phyloP scores from a whole-genome alignment of 2,113 vertebrate species.

The Paramisgurnus dabryanus region DNA sequence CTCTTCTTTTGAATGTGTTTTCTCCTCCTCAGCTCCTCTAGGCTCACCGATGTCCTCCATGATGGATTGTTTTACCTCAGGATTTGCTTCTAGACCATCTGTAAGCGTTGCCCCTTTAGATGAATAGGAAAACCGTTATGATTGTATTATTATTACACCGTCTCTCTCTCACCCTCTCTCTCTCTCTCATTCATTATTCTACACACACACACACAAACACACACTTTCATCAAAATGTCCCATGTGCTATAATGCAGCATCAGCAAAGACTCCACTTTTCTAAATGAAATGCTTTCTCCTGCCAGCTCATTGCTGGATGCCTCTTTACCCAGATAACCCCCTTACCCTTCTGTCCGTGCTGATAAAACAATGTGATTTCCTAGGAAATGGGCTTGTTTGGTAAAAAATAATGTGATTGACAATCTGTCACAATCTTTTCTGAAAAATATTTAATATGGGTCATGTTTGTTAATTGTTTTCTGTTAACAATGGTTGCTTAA shows the following conservation, averaged over 20 bases:
- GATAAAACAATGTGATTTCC: neutral
- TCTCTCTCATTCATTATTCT: neutral
- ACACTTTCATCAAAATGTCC: neutral
- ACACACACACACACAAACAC: slow-evolving; percentile 8
- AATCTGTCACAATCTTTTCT: too few relatives aligned
- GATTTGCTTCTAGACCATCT: slow-evolving; percentile 50
- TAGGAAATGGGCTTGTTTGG: neutral
- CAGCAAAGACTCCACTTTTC: slow-evolving; percentile 55
- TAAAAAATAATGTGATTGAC: too few relatives aligned
- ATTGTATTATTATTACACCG: neutral
- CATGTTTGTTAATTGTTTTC: too few relatives aligned
- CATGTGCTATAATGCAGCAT: slow-evolving; percentile 56
- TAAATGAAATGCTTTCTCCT: slow-evolving; percentile 58
- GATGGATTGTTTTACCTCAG: slow-evolving; percentile 53
- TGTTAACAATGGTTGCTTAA: too few relatives aligned
- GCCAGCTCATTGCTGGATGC: slow-evolving; percentile 58
- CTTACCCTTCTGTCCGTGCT: neutral
- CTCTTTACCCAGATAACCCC: neutral
- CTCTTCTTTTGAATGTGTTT: slow-evolving; percentile 36
- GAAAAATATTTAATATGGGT: too few relatives aligned
- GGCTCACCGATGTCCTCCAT: slow-evolving; percentile 60
- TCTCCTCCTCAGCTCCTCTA: slow-evolving; percentile 47
- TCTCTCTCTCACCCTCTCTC: slow-evolving; percentile 2
- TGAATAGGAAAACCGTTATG: slow-evolving; percentile 12
- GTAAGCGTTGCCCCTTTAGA: neutral